A percentile compares a stretch with the other conserved stretches of the same genome.
phyloP scores from a whole-genome alignment of 1,140 invertebrate species.

The Lepidurus couesii region DNA sequence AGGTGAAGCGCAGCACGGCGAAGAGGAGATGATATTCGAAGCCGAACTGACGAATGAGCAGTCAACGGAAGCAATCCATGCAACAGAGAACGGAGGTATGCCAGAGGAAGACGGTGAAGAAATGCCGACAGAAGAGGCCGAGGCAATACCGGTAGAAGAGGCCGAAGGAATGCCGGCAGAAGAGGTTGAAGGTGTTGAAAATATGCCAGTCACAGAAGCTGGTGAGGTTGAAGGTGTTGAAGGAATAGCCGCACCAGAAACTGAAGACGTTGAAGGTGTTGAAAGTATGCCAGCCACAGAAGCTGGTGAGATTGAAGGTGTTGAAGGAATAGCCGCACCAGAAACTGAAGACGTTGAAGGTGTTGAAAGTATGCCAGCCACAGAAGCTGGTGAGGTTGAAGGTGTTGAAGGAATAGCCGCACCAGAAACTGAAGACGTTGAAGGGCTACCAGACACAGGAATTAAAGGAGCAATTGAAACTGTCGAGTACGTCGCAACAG shows the following conservation, averaged over 20 bases:
- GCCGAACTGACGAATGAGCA: not conserved
- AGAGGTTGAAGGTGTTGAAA: not conserved
- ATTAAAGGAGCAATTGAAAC: not conserved
- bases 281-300: not conserved
- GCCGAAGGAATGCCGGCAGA: not conserved
- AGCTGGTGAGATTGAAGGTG: not conserved
- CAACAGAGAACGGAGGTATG: not conserved
- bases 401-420: not conserved
- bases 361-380: not conserved
- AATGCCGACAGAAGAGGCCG: not conserved
- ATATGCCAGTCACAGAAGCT: not conserved
- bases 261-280: not conserved
- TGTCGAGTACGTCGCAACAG: not conserved
- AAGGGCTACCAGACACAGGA: not conserved
- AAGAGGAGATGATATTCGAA: conserved; percentile 2
- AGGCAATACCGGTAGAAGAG: not conserved
- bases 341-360: not conserved
- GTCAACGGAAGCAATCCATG: not conserved
- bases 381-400: not conserved
- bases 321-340: not conserved
- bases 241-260: not conserved
- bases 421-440: not conserved
- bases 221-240: not conserved
- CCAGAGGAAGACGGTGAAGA: not conserved
- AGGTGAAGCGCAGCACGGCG: not conserved